Evolutionary conservation across 2,888 invertebrate species (phyloP).

Genomic region (Keiferia lycopersicella): DNA sequence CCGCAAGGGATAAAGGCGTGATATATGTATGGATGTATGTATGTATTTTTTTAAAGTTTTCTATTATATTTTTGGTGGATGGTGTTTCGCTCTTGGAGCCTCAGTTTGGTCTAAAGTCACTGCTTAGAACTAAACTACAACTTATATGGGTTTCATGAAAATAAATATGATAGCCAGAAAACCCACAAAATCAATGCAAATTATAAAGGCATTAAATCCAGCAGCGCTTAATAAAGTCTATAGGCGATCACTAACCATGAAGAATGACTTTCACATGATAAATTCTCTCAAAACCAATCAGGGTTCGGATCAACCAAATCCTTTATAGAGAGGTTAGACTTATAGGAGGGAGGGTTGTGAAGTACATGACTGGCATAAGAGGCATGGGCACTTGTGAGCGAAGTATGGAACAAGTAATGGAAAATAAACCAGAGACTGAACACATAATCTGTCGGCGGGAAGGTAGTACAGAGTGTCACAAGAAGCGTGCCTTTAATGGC

Average conservation of each 20-base stretch:
- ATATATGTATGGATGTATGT: no score
- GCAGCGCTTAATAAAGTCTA: constrained; percentile 14
- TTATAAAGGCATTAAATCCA: constrained; percentile 12
- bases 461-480: constrained; percentile 3
- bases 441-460: no score
- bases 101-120: no score
- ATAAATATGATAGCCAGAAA: no score
- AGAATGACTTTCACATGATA: constrained; percentile 28
- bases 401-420: background rate
- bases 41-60: no score
- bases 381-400: background rate
- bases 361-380: background rate
- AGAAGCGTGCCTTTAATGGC: constrained; percentile 51
- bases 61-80: no score
- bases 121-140: no score
- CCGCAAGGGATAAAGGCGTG: no score
- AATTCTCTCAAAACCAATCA: constrained; percentile 34
- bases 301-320: constrained; percentile 32
- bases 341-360: background rate
- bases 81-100: no score
- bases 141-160: no score
- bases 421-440: background rate
- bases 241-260: constrained; percentile 22
- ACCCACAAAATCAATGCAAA: constrained; percentile 24
- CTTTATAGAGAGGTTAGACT: constrained; percentile 33